Evolutionary conservation across 2,888 invertebrate species (phyloP).

Genomic region (Tiliacea aurago): DNA sequence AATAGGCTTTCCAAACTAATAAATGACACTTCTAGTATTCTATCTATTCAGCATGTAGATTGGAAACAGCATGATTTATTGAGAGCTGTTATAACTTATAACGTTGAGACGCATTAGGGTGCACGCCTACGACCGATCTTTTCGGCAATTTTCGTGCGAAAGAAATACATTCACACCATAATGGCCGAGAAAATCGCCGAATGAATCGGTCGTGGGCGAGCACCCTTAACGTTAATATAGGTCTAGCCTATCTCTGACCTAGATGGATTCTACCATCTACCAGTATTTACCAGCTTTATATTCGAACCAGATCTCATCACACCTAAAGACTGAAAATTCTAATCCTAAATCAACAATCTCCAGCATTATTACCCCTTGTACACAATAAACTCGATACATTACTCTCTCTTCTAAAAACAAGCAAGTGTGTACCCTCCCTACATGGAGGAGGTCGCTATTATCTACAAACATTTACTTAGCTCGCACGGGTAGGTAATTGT

Average conservation of each 20-base stretch:
- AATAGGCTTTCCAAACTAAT: background rate
- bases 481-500: slow-evolving; percentile 49
- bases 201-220: too few relatives aligned
- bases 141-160: too few relatives aligned
- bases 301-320: background rate
- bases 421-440: slow-evolving; percentile 13
- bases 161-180: too few relatives aligned
- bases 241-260: background rate
- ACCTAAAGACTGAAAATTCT: background rate
- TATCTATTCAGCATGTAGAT: background rate
- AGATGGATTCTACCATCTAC: background rate
- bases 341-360: slow-evolving; percentile 16
- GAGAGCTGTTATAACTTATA: background rate
- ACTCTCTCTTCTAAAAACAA: slow-evolving; percentile 25
- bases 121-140: too few relatives aligned
- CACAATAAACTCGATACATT: slow-evolving; percentile 21
- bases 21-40: background rate
- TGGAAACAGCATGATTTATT: background rate
- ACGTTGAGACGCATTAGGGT: too few relatives aligned
- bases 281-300: background rate
- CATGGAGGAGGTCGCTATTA: slow-evolving; percentile 25
- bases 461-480: slow-evolving; percentile 49
- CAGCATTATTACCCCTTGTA: slow-evolving; percentile 5
- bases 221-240: too few relatives aligned
- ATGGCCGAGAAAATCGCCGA: too few relatives aligned